A percentile compares a stretch with the other conserved stretches of the same genome.
phyloP scores from a whole-genome alignment of 2,113 vertebrate genomes.

The Albula goreensis region DNA sequence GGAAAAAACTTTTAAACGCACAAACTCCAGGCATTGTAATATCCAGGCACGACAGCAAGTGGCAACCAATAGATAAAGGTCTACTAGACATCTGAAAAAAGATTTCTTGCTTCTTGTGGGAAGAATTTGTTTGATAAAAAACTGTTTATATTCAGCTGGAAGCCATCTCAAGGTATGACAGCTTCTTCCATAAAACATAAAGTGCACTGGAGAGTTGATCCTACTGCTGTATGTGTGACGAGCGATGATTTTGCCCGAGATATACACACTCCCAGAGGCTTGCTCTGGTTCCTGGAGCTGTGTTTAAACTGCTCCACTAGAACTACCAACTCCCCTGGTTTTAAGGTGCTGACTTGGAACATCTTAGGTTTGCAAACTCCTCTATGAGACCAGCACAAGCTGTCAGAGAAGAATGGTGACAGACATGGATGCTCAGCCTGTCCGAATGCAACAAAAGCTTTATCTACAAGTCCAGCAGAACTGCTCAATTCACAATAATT shows the following conservation, averaged over 20 bases:
- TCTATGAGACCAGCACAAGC: not conserved
- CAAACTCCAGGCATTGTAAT: not conserved
- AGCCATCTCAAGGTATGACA: slow-evolving; percentile 53
- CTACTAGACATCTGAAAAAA: not conserved
- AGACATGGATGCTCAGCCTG: not conserved
- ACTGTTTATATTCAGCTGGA: slow-evolving; percentile 59
- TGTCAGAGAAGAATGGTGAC: not conserved
- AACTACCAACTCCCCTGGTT: not conserved
- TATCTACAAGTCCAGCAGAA: no score
- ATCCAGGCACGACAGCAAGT: not conserved
- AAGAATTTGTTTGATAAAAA: slow-evolving; percentile 19
- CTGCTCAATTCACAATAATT: no score
- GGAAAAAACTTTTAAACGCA: not conserved
- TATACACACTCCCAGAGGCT: slow-evolving; percentile 47
- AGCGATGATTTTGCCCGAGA: slow-evolving; percentile 58
- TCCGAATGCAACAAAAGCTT: not conserved
- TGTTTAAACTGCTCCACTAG: slow-evolving; percentile 8
- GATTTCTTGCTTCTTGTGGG: not conserved
- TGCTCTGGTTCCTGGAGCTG: slow-evolving; percentile 38
- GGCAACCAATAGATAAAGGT: not conserved
- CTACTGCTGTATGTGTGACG: slow-evolving; percentile 54
- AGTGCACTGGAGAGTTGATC: slow-evolving; percentile 52
- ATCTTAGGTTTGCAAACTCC: not conserved
- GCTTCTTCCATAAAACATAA: slow-evolving; percentile 68
- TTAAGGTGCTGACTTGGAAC: not conserved